Evolutionary conservation across 1,140 invertebrate species (phyloP).

Genomic region (Stenopsyche tienmushanensis): DNA sequence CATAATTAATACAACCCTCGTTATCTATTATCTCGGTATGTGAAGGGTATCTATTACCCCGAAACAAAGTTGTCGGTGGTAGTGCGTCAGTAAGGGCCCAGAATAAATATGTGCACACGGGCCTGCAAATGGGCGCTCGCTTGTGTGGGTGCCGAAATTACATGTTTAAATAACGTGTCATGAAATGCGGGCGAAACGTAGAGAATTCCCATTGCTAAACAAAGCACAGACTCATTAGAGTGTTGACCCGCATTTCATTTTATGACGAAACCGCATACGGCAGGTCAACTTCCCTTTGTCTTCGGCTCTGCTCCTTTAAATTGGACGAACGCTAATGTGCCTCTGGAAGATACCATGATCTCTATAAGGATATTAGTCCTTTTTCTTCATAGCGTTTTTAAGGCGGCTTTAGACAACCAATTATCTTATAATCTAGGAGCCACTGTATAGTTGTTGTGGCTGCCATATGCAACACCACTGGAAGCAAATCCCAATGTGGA

Average conservation of each 20-base stretch:
- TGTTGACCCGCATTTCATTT: background rate
- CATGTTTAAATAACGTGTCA: too few relatives aligned
- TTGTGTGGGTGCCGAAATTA: background rate
- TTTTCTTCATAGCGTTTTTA: too few relatives aligned
- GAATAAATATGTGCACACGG: background rate
- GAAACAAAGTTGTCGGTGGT: background rate
- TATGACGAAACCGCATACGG: background rate
- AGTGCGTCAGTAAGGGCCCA: too few relatives aligned
- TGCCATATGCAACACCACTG: too few relatives aligned
- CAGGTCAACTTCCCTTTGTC: background rate
- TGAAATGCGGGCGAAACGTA: background rate
- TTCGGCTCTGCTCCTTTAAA: background rate
- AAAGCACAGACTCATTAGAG: background rate
- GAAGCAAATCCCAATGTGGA: too few relatives aligned
- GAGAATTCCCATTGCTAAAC: background rate
- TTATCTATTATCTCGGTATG: too few relatives aligned
- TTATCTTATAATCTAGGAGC: too few relatives aligned
- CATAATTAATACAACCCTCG: background rate
- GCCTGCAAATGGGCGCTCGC: background rate
- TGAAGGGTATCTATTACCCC: background rate
- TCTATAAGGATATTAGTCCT: too few relatives aligned
- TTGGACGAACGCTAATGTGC: too few relatives aligned
- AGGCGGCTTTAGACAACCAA: too few relatives aligned
- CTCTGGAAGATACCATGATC: too few relatives aligned
- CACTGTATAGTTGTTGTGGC: too few relatives aligned